Evolutionary conservation across 2,113 vertebrate species (phyloP).

Genomic region (Pelusios castaneus): DNA sequence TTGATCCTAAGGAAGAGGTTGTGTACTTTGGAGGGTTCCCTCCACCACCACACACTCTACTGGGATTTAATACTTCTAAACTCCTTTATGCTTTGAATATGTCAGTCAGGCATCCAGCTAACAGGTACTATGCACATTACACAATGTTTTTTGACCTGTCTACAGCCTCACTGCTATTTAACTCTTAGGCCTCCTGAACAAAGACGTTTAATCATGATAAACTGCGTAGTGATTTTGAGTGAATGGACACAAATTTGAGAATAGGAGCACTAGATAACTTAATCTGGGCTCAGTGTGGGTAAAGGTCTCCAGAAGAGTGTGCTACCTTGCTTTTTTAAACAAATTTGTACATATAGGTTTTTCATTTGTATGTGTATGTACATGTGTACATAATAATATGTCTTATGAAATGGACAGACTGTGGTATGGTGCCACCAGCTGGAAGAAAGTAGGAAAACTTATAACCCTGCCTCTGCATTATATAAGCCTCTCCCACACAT

Average conservation of each 20-base stretch:
- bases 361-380: background rate
- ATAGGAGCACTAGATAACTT: background rate
- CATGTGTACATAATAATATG: background rate
- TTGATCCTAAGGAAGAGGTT: background rate
- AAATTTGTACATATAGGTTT: background rate
- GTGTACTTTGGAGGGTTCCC: background rate
- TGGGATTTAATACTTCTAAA: background rate
- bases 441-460: background rate
- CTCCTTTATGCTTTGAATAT: background rate
- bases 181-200: background rate
- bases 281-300: background rate
- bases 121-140: background rate
- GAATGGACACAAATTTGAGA: background rate
- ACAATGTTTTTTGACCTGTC: background rate
- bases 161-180: background rate
- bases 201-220: background rate
- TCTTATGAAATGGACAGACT: background rate
- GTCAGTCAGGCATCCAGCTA: background rate
- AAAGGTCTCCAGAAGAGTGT: background rate
- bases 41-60: background rate
- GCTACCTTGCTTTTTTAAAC: background rate
- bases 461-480: background rate
- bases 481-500: background rate
- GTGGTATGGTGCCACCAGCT: background rate
- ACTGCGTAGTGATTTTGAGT: background rate